phyloP scores from a whole-genome alignment of 2,888 invertebrate species.

The Lasius platythorax region DNA sequence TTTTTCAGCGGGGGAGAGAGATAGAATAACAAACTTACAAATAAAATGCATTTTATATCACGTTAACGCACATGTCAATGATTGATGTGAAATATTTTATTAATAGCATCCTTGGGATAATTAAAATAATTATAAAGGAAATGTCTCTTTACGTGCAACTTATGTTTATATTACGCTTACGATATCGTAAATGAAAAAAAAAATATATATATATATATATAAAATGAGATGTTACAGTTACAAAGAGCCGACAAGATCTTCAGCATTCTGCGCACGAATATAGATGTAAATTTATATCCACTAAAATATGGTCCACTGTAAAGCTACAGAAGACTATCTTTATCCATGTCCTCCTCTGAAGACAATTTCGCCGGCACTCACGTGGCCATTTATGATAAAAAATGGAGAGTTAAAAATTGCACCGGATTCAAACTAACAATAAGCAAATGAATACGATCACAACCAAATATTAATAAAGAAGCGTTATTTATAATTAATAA shows the following conservation, averaged over 20 bases:
- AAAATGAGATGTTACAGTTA: background rate
- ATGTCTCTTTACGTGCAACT: background rate
- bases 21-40: background rate
- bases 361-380: background rate
- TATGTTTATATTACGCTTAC: background rate
- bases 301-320: background rate
- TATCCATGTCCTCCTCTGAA: background rate
- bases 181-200: background rate
- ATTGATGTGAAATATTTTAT: background rate
- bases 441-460: background rate
- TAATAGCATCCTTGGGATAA: background rate
- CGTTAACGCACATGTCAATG: background rate
- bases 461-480: background rate
- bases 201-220: background rate
- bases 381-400: background rate
- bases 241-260: background rate
- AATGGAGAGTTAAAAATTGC: background rate
- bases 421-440: no score
- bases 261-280: background rate
- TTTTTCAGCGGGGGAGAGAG: background rate
- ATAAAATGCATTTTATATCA: background rate
- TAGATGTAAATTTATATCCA: constrained; percentile 1
- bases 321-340: background rate
- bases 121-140: background rate
- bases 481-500: background rate